Conservation (phyloP, 2,113 vertebrate species). For the Rhegmatorhina hoffmannsi region DNA sequence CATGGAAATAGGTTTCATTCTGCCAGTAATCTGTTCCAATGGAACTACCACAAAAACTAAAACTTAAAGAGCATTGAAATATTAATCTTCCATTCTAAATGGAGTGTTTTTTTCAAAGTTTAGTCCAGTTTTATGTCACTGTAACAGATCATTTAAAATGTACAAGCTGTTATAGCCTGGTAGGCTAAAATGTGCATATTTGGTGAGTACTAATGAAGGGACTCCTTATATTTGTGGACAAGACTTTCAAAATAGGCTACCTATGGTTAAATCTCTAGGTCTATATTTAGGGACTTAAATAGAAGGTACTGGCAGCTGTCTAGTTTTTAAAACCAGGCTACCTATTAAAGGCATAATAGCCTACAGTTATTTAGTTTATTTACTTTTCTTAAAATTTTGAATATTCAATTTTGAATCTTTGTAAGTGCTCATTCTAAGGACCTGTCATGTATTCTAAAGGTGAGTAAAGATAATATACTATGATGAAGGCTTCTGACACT, state of each 20-base stretch:
- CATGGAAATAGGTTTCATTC: background rate
- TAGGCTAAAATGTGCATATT: background rate
- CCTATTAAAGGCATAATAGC: background rate
- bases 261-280: background rate
- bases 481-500: background rate
- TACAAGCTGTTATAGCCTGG: background rate
- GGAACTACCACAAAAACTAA: background rate
- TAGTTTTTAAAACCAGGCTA: background rate
- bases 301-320: background rate
- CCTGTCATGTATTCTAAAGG: background rate
- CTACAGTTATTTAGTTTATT: background rate
- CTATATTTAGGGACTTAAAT: background rate
- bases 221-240: background rate
- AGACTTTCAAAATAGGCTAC: background rate
- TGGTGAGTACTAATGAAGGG: background rate
- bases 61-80: background rate
- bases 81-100: background rate
- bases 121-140: slow-evolving; percentile 15
- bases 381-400: background rate
- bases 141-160: background rate
- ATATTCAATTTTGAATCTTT: background rate
- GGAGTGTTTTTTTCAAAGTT: background rate
- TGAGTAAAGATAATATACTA: background rate
- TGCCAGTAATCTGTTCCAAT: slow-evolving; percentile 3
- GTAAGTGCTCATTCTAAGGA: background rate